Evolutionary conservation across 2,797 vertebrate species (phyloP).

Genomic region (Apodemus agrarius): DNA sequence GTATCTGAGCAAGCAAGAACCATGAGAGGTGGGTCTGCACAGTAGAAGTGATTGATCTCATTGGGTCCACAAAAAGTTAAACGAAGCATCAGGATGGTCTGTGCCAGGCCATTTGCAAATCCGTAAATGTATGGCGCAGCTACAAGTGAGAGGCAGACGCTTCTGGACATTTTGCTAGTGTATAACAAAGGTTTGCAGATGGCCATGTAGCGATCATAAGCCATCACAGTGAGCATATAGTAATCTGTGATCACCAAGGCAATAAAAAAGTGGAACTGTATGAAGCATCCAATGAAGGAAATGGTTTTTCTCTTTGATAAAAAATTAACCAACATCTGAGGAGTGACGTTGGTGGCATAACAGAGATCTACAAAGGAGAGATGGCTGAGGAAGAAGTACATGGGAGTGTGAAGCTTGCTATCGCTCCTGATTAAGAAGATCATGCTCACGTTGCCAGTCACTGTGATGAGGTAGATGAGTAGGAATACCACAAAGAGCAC

Average conservation of each 20-base stretch:
- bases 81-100: slow-evolving; percentile 71
- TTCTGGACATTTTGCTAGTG: slow-evolving; percentile 70
- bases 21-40: slow-evolving; percentile 77
- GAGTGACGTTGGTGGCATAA: slow-evolving; percentile 66
- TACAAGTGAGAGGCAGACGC: slow-evolving; percentile 57
- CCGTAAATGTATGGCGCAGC: slow-evolving; percentile 57
- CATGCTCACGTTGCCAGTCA: slow-evolving; percentile 53
- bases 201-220: slow-evolving; percentile 76
- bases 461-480: slow-evolving; percentile 59
- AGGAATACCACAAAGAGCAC: slow-evolving; percentile 70
- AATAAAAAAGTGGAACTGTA: slow-evolving; percentile 79
- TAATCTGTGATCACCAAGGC: slow-evolving; percentile 76
- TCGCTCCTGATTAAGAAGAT: slow-evolving; percentile 75
- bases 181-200: slow-evolving; percentile 80
- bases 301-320: slow-evolving; percentile 75
- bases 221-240: slow-evolving; percentile 76
- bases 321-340: slow-evolving; percentile 76
- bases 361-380: slow-evolving; percentile 79
- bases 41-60: slow-evolving; percentile 80
- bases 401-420: slow-evolving; percentile 73
- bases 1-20: slow-evolving; percentile 79
- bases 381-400: slow-evolving; percentile 81
- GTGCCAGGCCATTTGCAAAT: slow-evolving; percentile 67
- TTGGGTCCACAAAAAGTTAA: slow-evolving; percentile 78
- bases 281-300: slow-evolving; percentile 69